Evolutionary conservation across 2,113 vertebrate genomes (phyloP).

Genomic region (Typhlomys cinereus): DNA sequence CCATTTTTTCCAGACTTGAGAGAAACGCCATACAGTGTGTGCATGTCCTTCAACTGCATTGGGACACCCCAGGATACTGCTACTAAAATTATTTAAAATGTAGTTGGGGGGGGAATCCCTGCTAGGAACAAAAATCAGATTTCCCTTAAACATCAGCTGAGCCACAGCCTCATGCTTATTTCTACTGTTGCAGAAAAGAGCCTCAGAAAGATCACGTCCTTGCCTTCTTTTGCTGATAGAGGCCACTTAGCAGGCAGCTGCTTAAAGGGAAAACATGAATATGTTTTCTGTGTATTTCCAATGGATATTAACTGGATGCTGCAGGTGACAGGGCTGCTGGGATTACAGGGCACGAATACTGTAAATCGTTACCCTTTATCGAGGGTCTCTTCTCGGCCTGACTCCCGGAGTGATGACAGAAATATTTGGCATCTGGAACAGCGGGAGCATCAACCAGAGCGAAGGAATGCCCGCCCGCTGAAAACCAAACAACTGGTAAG

Average conservation of each 20-base stretch:
- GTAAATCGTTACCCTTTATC: neutral
- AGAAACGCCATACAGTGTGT: neutral
- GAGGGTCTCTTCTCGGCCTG: neutral
- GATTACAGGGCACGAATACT: neutral
- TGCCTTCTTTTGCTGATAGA: neutral
- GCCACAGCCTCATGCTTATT: neutral
- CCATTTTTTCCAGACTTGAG: neutral
- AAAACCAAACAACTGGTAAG: neutral
- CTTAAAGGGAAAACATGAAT: constrained; percentile 18
- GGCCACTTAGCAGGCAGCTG: neutral
- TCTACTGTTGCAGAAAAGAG: neutral
- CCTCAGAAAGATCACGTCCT: neutral
- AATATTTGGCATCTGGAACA: neutral
- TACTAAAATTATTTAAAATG: neutral
- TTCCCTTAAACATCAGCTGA: neutral
- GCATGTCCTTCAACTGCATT: neutral
- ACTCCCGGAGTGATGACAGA: neutral
- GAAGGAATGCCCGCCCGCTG: neutral
- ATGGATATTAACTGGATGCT: neutral
- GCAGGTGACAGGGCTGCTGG: neutral
- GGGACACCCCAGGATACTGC: rapidly evolving
- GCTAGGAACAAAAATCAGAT: neutral
- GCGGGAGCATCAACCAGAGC: neutral
- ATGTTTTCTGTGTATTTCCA: constrained; percentile 34
- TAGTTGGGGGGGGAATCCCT: neutral